A percentile compares a stretch with the other conserved stretches of the same genome.
These are phyloP conservation scores for Dryas iulia DNA, from an alignment of 1,140 invertebrate species.

Conservation along the genomic window DNA sequence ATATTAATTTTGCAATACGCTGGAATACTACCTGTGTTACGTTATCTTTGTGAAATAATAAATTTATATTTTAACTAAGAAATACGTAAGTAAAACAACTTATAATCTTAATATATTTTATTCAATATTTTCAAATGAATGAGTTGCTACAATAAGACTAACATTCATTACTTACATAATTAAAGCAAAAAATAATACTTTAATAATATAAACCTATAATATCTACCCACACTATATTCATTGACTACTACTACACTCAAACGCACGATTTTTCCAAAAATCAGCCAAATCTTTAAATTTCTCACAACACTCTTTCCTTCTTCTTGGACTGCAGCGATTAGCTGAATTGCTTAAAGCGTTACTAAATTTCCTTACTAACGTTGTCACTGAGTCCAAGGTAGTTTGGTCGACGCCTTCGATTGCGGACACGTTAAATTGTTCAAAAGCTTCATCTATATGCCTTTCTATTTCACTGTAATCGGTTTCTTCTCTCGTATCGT, in stretches of 20 bases:
- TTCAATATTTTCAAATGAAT: no score
- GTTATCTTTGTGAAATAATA: no score
- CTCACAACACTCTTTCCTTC: constrained; percentile 47
- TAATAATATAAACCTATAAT: background rate
- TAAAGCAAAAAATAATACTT: background rate
- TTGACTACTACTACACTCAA: constrained; percentile 28
- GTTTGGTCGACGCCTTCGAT: constrained; percentile 41
- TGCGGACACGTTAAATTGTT: constrained; percentile 46
- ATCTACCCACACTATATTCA: constrained; percentile 13
- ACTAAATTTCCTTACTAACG: constrained; percentile 61
- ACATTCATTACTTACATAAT: constrained; percentile 7
- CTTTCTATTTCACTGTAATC: no score
- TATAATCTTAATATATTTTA: no score
- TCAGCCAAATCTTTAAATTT: constrained; percentile 62
- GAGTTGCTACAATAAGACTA: no score
- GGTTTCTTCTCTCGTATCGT: no score
- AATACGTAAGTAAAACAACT: no score
- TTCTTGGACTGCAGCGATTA: constrained; percentile 46
- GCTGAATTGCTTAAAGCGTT: constrained; percentile 46
- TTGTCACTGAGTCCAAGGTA: constrained; percentile 56
- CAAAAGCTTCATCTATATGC: no score
- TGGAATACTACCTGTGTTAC: no score
- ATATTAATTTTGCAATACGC: no score
- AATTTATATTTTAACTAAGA: no score
- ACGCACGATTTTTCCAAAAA: constrained; percentile 58